These are phyloP conservation scores for Hycleus phaleratus DNA, from an alignment of 1,140 invertebrate species.

Conservation along the genomic window DNA sequence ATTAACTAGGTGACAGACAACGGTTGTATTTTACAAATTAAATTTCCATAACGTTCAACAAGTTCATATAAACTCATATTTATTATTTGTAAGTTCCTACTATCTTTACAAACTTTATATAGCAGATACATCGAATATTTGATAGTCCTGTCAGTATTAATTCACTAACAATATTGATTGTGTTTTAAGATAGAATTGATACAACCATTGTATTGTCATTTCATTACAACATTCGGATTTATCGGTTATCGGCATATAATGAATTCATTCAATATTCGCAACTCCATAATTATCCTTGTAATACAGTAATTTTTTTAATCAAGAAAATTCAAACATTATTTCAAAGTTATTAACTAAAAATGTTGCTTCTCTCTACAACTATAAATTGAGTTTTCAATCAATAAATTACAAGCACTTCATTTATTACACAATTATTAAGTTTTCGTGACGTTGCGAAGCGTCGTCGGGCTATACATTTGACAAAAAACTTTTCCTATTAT, in stretches of 20 bases:
- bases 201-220: conserved; percentile 5
- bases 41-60: no score
- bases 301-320: no score
- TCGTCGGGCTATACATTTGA: conserved; percentile 9
- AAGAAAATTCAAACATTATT: no score
- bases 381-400: conserved; percentile 23
- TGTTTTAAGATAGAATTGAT: conserved; percentile 7
- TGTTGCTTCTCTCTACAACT: not conserved
- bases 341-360: no score
- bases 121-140: no score
- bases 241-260: conserved; percentile 9
- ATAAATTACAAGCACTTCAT: conserved; percentile 23
- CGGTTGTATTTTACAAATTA: no score
- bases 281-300: no score
- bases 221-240: conserved; percentile 11
- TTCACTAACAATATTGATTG: conserved; percentile 8
- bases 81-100: no score
- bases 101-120: no score
- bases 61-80: no score
- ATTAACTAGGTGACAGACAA: no score
- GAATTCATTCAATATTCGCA: not conserved
- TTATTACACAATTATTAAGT: conserved; percentile 24
- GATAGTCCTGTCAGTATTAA: conserved; percentile 1
- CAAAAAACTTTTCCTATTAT: conserved; percentile 19
- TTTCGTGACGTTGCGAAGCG: conserved; percentile 15